Percentiles rank a stretch among this genome's conserved stretches.
Evolutionary conservation across 2,888 invertebrate genomes (phyloP).

Genomic region (Plagodis pulveraria): DNA sequence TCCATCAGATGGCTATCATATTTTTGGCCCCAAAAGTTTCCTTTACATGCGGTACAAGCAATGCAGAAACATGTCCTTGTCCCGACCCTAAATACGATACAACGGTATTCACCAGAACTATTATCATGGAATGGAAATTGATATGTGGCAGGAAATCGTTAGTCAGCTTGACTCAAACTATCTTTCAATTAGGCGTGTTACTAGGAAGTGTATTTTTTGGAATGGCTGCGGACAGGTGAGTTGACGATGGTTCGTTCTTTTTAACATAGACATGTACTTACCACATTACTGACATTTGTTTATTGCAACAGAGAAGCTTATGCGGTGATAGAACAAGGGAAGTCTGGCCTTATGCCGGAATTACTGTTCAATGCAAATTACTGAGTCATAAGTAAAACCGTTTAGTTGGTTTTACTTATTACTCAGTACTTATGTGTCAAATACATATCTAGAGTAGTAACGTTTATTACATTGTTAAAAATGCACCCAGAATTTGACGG

Average conservation of each 20-base stretch:
- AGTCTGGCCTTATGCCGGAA: too few relatives aligned
- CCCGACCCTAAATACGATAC: constrained; percentile 85
- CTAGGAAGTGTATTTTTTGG: constrained; percentile 90
- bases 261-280: not conserved
- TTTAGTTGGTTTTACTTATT: too few relatives aligned
- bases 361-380: too few relatives aligned
- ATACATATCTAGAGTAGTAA: too few relatives aligned
- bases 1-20: constrained; percentile 65
- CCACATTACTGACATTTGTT: too few relatives aligned
- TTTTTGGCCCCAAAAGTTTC: constrained; percentile 58
- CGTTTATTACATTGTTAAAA: too few relatives aligned
- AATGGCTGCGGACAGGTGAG: constrained; percentile 90
- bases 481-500: too few relatives aligned
- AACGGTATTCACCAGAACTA: constrained; percentile 88
- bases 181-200: constrained; percentile 90
- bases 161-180: constrained; percentile 88
- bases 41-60: constrained; percentile 50
- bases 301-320: too few relatives aligned
- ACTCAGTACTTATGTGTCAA: too few relatives aligned
- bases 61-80: constrained; percentile 82
- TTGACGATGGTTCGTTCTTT: constrained; percentile 11
- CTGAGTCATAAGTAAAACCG: too few relatives aligned
- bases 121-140: constrained; percentile 90
- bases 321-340: too few relatives aligned
- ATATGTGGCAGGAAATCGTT: constrained; percentile 88